These are phyloP conservation scores for Engystomops pustulosus DNA, from an alignment of 2,113 vertebrate species.

Conservation along the genomic window DNA sequence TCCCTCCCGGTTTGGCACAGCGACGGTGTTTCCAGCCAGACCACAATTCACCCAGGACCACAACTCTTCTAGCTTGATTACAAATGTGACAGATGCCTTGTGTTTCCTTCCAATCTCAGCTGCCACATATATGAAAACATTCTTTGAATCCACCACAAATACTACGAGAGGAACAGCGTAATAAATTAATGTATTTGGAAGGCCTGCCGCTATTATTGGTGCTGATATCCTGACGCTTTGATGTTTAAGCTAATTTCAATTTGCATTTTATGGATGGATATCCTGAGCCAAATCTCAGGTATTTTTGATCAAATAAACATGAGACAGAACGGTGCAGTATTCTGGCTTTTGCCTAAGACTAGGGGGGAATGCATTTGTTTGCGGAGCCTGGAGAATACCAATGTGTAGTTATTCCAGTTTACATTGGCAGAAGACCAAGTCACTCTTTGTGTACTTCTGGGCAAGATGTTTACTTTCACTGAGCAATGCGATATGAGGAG, in stretches of 20 bases:
- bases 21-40: not conserved
- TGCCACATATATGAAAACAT: not conserved
- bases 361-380: constrained; percentile 13
- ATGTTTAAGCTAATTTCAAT: constrained; percentile 2
- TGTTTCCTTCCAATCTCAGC: not conserved
- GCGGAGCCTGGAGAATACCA: not conserved
- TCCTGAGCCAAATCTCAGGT: constrained; percentile 6
- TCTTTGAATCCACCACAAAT: not conserved
- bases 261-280: not conserved
- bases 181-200: not conserved
- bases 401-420: constrained; percentile 8
- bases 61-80: not conserved
- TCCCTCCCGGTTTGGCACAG: not conserved
- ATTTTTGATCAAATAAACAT: constrained; percentile 20
- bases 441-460: constrained; percentile 15
- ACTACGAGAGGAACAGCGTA: not conserved
- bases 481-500: constrained; percentile 5
- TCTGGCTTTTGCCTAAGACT: not conserved
- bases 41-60: not conserved
- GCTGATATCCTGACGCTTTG: constrained; percentile 5
- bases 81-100: not conserved
- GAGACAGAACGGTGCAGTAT: not conserved
- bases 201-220: not conserved
- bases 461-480: constrained; percentile 20
- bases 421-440: constrained; percentile 20